Evolutionary conservation across 2,113 vertebrate genomes (phyloP).

Genomic region (Clarias macrocephalus): DNA sequence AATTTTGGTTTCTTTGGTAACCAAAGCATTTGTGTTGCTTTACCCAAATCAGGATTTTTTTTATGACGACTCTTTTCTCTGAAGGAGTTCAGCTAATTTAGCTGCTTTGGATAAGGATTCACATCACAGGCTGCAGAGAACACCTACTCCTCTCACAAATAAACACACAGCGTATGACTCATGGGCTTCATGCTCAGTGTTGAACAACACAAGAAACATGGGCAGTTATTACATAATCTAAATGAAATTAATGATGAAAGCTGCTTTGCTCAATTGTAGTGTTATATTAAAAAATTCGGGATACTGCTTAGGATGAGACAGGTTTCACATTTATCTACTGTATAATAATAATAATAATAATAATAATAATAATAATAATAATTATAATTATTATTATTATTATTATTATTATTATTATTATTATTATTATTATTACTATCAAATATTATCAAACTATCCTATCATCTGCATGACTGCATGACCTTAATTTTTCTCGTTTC

Average conservation of each 20-base stretch:
- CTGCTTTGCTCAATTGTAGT: slow-evolving; percentile 3
- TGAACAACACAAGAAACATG: slow-evolving; percentile 1
- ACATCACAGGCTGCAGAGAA: background rate
- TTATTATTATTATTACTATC: no score
- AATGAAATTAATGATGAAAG: background rate
- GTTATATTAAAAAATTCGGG: background rate
- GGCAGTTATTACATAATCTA: background rate
- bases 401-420: slow-evolving; percentile 11
- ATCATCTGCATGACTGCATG: background rate
- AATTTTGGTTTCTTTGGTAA: slow-evolving; percentile 77
- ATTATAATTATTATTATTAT: background rate
- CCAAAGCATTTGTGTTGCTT: slow-evolving; percentile 86
- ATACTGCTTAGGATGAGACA: background rate
- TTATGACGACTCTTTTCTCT: background rate
- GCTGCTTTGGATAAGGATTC: background rate
- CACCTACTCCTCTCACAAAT: slow-evolving; percentile 3
- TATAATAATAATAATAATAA: background rate
- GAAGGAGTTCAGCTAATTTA: background rate
- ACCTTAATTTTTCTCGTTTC: background rate
- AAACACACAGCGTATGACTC: background rate
- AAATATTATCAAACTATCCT: background rate
- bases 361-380: no score
- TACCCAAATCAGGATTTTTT: slow-evolving; percentile 61
- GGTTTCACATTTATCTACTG: background rate
- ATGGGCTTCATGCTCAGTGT: slow-evolving; percentile 4